These are phyloP conservation scores for Rhegmatorhina hoffmannsi DNA, from an alignment of 2,113 vertebrate genomes.

Conservation along the genomic window DNA sequence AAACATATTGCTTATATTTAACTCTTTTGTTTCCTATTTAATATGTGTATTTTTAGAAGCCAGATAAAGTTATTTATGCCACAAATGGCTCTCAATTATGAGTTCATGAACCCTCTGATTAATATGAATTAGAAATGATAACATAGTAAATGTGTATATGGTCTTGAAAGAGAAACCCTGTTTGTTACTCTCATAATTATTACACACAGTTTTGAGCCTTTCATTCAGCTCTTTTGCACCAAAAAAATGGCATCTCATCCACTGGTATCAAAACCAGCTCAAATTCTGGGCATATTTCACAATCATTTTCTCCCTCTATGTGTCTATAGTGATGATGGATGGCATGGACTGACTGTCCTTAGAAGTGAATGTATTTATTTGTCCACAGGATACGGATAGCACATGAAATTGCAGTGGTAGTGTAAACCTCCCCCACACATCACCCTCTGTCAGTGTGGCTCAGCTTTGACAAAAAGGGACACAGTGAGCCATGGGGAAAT, in stretches of 20 bases:
- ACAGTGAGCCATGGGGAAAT: constrained; percentile 64
- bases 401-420: constrained; percentile 65
- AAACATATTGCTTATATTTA: constrained; percentile 49
- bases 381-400: constrained; percentile 64
- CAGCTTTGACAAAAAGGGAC: constrained; percentile 70
- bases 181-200: constrained; percentile 28
- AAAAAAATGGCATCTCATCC: constrained; percentile 24
- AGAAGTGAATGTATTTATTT: constrained; percentile 70
- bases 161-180: constrained; percentile 13
- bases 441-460: constrained; percentile 67
- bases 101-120: constrained; percentile 58
- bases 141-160: constrained; percentile 36
- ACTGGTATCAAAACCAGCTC: neutral
- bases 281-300: constrained; percentile 52
- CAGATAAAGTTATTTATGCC: constrained; percentile 50
- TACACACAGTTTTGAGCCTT: neutral
- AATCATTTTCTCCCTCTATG: constrained; percentile 39
- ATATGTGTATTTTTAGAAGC: constrained; percentile 22
- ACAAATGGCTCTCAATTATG: constrained; percentile 32
- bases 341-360: constrained; percentile 59
- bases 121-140: constrained; percentile 65
- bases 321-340: constrained; percentile 68
- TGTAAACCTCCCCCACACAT: constrained; percentile 69
- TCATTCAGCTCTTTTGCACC: constrained; percentile 17
- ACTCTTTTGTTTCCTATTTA: constrained; percentile 51